Evolutionary conservation across 2,888 invertebrate genomes (phyloP).

Genomic region (Andrena trimmerana): DNA sequence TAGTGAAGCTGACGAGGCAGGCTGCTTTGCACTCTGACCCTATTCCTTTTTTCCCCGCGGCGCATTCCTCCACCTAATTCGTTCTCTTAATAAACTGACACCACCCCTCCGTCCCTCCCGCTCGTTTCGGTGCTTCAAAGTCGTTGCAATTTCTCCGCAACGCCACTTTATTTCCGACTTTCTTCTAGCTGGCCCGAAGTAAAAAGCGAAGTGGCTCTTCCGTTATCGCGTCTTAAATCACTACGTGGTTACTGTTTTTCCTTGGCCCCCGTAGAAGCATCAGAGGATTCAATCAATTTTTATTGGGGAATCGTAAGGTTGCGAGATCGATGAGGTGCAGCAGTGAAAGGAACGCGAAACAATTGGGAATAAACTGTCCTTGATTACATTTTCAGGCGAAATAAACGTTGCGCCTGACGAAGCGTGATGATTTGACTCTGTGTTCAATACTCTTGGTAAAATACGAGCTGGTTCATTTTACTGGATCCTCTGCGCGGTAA

Average conservation of each 20-base stretch:
- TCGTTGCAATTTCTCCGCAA: slow-evolving; percentile 25
- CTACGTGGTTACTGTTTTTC: neutral
- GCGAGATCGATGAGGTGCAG: no score
- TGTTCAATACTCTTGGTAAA: slow-evolving; percentile 34
- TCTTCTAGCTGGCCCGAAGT: neutral
- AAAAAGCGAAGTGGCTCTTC: neutral
- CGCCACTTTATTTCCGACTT: slow-evolving; percentile 15
- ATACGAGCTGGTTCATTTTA: slow-evolving; percentile 24
- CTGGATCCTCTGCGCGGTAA: slow-evolving; percentile 30
- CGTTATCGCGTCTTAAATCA: neutral
- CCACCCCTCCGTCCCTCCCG: neutral
- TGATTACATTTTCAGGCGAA: neutral
- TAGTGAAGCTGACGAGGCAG: slow-evolving; percentile 31
- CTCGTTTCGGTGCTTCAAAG: slow-evolving; percentile 19
- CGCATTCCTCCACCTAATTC: slow-evolving; percentile 13
- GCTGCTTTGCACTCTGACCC: slow-evolving; percentile 17
- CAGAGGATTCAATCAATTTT: neutral
- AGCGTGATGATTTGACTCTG: slow-evolving; percentile 1
- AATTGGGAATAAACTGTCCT: no score
- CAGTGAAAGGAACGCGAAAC: no score
- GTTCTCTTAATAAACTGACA: slow-evolving; percentile 45
- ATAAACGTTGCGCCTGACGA: neutral
- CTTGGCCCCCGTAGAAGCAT: neutral
- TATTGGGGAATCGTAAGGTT: no score
- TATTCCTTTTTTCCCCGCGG: neutral